Conservation (phyloP, 2,888 invertebrate species). For the Stenoptilia bipunctidactyla region DNA sequence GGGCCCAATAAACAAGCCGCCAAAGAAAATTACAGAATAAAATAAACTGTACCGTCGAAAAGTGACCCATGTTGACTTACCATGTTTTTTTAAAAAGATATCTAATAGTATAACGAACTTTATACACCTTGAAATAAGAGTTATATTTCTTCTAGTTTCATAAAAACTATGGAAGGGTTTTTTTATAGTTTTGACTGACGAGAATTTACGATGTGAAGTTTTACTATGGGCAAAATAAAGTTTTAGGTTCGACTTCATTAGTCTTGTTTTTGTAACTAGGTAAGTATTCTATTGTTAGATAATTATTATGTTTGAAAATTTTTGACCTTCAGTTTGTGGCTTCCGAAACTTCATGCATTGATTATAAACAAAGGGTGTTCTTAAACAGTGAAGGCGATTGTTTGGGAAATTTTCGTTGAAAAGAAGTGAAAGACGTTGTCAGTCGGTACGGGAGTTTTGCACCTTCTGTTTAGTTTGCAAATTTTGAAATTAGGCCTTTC, state of each 20-base stretch:
- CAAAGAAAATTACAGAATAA: slow-evolving; percentile 58
- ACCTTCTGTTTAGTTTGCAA: no score
- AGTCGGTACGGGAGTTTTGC: no score
- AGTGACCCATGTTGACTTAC: slow-evolving; percentile 52
- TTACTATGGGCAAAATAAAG: slow-evolving; percentile 54
- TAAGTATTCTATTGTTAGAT: slow-evolving; percentile 33
- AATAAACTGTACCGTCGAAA: slow-evolving; percentile 46
- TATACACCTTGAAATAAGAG: no score
- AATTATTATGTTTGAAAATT: slow-evolving; percentile 33
- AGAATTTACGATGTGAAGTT: slow-evolving; percentile 66
- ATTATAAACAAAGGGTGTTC: no score
- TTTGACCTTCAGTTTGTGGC: neutral
- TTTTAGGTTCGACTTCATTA: slow-evolving; percentile 53
- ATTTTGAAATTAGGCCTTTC: no score
- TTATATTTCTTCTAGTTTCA: no score
- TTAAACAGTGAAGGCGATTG: no score
- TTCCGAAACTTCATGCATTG: neutral
- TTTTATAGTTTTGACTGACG: slow-evolving; percentile 66
- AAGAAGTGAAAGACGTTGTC: no score
- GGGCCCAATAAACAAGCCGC: slow-evolving; percentile 63
- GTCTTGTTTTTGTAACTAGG: slow-evolving; percentile 40
- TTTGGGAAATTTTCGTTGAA: no score
- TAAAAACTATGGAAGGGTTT: no score
- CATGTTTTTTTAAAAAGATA: slow-evolving; percentile 33
- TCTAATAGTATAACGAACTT: no score